Conservation (phyloP, 2,113 vertebrate species). For the Dicaeum eximium region DNA sequence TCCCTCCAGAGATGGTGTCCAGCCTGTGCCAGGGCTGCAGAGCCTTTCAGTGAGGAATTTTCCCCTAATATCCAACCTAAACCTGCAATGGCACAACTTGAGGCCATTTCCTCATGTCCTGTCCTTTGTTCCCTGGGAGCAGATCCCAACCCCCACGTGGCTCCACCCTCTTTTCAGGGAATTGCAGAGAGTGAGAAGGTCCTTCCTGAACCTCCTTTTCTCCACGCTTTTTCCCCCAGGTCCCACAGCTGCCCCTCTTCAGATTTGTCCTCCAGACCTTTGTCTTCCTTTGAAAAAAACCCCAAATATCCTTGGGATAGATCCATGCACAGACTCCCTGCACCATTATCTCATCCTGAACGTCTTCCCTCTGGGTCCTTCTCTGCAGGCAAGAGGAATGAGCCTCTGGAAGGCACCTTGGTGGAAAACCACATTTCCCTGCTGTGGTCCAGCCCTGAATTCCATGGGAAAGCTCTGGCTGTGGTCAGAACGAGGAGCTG, state of each 20-base stretch:
- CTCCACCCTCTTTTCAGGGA: background rate
- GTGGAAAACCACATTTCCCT: rapidly evolving
- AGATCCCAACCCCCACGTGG: background rate
- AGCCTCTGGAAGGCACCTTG: background rate
- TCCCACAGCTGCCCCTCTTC: background rate
- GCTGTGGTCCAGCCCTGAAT: background rate
- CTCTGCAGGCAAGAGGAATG: background rate
- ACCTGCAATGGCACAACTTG: background rate
- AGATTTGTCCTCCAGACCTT: background rate
- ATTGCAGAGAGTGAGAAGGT: background rate
- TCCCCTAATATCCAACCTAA: background rate
- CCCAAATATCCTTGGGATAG: background rate
- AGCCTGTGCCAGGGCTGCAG: background rate
- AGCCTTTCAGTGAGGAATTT: background rate
- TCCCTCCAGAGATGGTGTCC: background rate
- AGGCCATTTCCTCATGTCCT: background rate
- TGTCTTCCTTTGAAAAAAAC: background rate
- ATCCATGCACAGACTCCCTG: background rate
- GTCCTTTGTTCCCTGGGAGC: background rate
- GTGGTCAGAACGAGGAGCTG: background rate
- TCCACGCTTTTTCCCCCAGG: background rate
- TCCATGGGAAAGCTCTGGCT: background rate
- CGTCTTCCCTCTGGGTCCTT: background rate
- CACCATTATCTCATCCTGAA: background rate
- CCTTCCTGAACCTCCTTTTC: background rate